phyloP scores from a whole-genome alignment of 2,113 vertebrate genomes.

The Picathartes gymnocephalus region DNA sequence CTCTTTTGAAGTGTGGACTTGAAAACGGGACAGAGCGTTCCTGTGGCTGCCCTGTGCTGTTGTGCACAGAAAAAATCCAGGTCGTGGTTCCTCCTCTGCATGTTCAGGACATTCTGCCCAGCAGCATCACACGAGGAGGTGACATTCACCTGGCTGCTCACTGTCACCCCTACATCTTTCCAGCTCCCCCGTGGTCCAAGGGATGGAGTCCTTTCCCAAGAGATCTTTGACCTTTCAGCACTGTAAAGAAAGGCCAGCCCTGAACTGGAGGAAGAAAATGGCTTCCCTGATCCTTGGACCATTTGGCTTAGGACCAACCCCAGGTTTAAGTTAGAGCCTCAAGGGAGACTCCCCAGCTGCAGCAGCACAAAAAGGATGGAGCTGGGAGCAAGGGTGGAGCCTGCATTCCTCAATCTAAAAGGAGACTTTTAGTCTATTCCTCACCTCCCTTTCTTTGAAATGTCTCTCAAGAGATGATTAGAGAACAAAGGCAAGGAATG shows the following conservation, averaged over 20 bases:
- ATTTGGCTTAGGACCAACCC: constrained; percentile 32
- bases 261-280: background rate
- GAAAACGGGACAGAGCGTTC: background rate
- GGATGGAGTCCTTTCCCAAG: background rate
- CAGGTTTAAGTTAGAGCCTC: constrained; percentile 50
- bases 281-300: constrained; percentile 54
- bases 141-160: background rate
- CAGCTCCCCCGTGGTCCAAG: background rate
- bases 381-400: constrained; percentile 63
- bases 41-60: fast-evolving
- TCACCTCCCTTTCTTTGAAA: constrained; percentile 59
- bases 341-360: constrained; percentile 61
- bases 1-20: background rate
- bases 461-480: constrained; percentile 61
- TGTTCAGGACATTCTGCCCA: background rate
- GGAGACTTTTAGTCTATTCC: constrained; percentile 63
- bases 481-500: constrained; percentile 46
- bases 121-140: background rate
- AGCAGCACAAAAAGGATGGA: constrained; percentile 52
- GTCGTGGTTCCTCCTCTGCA: background rate
- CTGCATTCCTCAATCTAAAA: constrained; percentile 60
- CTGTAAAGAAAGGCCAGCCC: background rate
- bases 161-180: background rate
- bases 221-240: background rate
- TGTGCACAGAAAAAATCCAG: background rate